Conservation (phyloP, 2,113 vertebrate species). For the Pachyramphus minor region DNA sequence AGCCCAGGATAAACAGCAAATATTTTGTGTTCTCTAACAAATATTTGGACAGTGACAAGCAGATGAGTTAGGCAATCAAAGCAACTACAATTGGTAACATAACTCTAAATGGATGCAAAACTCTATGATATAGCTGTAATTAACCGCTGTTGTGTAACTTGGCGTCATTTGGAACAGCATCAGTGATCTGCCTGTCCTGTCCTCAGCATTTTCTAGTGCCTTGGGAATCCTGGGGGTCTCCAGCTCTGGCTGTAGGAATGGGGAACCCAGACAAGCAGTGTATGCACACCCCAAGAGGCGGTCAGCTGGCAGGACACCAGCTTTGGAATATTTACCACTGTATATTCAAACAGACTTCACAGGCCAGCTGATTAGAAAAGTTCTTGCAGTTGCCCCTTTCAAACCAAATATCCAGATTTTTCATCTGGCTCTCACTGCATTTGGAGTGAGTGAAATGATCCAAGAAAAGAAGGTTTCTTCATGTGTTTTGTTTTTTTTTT, state of each 20-base stretch:
- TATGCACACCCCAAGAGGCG: not conserved
- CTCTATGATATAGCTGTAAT: not conserved
- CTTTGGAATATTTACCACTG: not conserved
- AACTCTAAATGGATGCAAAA: not conserved
- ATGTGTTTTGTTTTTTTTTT: not conserved
- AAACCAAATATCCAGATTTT: not conserved
- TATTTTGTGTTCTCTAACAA: constrained; percentile 29
- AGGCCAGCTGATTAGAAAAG: not conserved
- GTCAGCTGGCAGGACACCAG: not conserved
- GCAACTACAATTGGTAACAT: not conserved
- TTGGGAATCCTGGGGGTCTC: not conserved
- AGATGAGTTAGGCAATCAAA: constrained; percentile 5
- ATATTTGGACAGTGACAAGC: constrained; percentile 2
- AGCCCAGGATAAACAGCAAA: not conserved
- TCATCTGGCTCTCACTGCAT: not conserved
- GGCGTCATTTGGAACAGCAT: not conserved
- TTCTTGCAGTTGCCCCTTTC: not conserved
- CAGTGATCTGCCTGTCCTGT: not conserved
- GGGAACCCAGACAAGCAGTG: not conserved
- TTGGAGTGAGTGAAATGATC: not conserved
- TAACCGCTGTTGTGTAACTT: not conserved
- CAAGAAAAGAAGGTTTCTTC: not conserved
- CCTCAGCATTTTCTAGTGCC: not conserved
- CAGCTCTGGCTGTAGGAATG: not conserved
- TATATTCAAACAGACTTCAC: not conserved